Conservation (phyloP, 1,140 invertebrate species). For the Pygmarrhopalites habei region DNA sequence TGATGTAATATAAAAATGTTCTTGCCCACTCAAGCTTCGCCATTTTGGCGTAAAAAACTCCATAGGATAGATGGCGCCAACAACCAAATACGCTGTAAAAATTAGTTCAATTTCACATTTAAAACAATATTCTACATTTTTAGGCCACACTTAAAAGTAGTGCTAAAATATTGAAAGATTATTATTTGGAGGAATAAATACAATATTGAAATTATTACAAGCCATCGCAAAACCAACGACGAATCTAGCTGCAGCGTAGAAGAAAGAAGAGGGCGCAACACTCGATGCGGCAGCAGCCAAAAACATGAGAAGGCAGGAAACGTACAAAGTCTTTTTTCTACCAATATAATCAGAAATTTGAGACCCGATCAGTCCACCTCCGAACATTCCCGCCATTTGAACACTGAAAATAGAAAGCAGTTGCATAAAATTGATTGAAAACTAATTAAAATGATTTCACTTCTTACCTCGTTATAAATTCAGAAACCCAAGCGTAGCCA, state of each 20-base stretch:
- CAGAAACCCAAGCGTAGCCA: not conserved
- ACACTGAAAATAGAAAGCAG: too few relatives aligned
- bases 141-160: too few relatives aligned
- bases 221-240: constrained; percentile 4
- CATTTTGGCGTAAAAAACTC: constrained; percentile 16
- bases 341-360: not conserved
- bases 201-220: too few relatives aligned
- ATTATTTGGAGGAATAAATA: too few relatives aligned
- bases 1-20: too few relatives aligned
- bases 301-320: constrained; percentile 4
- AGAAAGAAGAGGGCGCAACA: not conserved
- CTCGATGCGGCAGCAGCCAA: not conserved
- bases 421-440: too few relatives aligned
- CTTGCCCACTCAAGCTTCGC: constrained; percentile 6
- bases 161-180: too few relatives aligned
- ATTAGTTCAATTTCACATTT: too few relatives aligned
- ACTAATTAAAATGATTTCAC: too few relatives aligned
- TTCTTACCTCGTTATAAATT: not conserved
- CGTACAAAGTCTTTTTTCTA: not conserved
- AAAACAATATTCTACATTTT: too few relatives aligned
- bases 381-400: not conserved
- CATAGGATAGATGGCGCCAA: constrained; percentile 20
- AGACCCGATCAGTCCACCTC: not conserved
- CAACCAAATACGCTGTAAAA: constrained; percentile 9
- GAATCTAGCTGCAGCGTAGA: constrained; percentile 13